These are phyloP conservation scores for Aphidius colemani DNA, from an alignment of 2,888 invertebrate genomes.

Conservation along the genomic window DNA sequence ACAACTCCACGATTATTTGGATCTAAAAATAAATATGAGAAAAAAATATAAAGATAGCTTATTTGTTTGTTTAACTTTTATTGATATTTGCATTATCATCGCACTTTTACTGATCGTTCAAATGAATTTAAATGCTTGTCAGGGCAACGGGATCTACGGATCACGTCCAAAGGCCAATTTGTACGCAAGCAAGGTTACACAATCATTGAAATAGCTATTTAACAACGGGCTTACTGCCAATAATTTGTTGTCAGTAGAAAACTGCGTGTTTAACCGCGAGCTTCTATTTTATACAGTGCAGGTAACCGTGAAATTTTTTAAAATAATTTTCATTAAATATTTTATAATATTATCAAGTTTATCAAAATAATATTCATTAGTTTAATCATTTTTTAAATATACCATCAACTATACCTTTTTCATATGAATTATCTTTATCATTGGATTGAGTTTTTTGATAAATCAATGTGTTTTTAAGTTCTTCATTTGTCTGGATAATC, in stretches of 20 bases:
- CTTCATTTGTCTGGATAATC: no score
- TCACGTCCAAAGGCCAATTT: slow-evolving; percentile 49
- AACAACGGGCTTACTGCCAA: slow-evolving; percentile 37
- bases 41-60: no score
- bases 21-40: no score
- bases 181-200: slow-evolving; percentile 37
- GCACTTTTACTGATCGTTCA: slow-evolving; percentile 9
- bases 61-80: neutral
- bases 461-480: no score
- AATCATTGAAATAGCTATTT: slow-evolving; percentile 31
- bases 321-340: no score
- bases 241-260: slow-evolving; percentile 42
- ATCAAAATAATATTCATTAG: no score
- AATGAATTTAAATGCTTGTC: slow-evolving; percentile 10
- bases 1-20: slow-evolving; percentile 1
- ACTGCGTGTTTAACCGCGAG: neutral
- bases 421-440: neutral
- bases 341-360: no score
- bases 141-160: slow-evolving; percentile 22
- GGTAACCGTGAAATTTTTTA: no score
- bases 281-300: no score
- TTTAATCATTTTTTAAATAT: neutral
- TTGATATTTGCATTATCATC: slow-evolving; percentile 12
- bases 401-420: neutral
- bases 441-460: neutral